These are phyloP conservation scores for Benthosema pterotum DNA, from an alignment of 2,797 vertebrate species.

Conservation along the genomic window DNA sequence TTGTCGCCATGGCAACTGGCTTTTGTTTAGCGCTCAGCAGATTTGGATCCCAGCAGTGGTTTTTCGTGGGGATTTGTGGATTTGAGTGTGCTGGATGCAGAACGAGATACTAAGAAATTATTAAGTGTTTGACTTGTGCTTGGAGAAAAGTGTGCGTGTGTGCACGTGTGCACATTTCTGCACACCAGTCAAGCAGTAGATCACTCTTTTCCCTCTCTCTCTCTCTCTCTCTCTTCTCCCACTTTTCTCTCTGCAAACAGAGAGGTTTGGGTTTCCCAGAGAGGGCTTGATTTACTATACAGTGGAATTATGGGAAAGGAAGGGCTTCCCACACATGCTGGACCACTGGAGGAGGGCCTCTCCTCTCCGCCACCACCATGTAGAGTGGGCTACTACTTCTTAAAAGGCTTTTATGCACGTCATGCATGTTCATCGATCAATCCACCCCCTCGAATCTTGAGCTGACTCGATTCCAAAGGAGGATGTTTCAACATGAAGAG, in stretches of 20 bases:
- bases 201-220: conserved; percentile 46
- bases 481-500: conserved; percentile 21
- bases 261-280: conserved; percentile 47
- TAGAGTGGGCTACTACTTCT: no score
- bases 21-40: conserved; percentile 67
- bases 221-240: neutral
- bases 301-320: conserved; percentile 61
- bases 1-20: conserved; percentile 57
- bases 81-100: conserved; percentile 54
- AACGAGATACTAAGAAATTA: conserved; percentile 62
- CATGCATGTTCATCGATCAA: conserved; percentile 48
- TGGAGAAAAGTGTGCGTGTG: conserved; percentile 40
- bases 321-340: conserved; percentile 56
- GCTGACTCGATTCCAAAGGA: conserved; percentile 35
- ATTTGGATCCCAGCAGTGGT: conserved; percentile 59
- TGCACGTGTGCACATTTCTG: conserved; percentile 36
- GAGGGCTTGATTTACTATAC: conserved; percentile 64
- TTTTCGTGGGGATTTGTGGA: conserved; percentile 68
- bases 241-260: conserved; percentile 46
- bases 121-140: conserved; percentile 65
- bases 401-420: no score
- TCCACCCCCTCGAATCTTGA: neutral
- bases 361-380: conserved; percentile 50
- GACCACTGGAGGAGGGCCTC: conserved; percentile 34
- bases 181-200: conserved; percentile 57